These are phyloP conservation scores for Lasioglossum oenotherae DNA, from an alignment of 2,888 invertebrate genomes.

Conservation along the genomic window DNA sequence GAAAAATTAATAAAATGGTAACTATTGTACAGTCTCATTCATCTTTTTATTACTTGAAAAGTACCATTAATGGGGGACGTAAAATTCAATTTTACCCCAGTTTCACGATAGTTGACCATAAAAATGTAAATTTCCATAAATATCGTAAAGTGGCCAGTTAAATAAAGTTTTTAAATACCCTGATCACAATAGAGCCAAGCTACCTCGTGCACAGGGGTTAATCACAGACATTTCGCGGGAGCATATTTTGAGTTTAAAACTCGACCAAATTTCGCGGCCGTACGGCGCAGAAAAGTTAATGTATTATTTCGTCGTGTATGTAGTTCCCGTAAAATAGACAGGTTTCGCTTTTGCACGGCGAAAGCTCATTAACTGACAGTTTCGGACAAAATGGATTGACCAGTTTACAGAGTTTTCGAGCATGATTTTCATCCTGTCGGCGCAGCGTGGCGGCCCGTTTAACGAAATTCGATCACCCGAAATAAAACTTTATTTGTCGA, in stretches of 20 bases:
- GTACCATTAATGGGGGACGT: neutral
- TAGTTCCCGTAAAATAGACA: slow-evolving; percentile 13
- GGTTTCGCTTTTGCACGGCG: slow-evolving; percentile 13
- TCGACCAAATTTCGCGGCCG: neutral
- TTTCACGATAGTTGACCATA: neutral
- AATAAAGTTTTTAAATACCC: slow-evolving; percentile 1
- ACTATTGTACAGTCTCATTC: neutral
- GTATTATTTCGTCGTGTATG: slow-evolving; percentile 20
- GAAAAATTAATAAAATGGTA: neutral
- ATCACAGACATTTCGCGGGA: neutral
- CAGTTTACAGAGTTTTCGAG: slow-evolving; percentile 10
- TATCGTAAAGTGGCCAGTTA: neutral
- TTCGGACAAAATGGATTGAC: slow-evolving; percentile 34
- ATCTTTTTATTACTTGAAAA: neutral
- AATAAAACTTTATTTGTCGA: slow-evolving; percentile 9
- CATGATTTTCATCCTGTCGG: slow-evolving; percentile 20
- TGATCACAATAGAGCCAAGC: neutral
- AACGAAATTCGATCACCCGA: slow-evolving; percentile 13
- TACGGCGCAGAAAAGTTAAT: slow-evolving; percentile 9
- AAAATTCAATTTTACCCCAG: neutral
- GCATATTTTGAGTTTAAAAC: neutral
- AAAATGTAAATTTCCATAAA: neutral
- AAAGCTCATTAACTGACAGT: slow-evolving; percentile 38
- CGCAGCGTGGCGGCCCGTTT: slow-evolving; percentile 9
- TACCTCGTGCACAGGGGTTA: neutral